These are phyloP conservation scores for Oxycera nigricornis DNA, from an alignment of 2,888 invertebrate genomes.

Conservation along the genomic window DNA sequence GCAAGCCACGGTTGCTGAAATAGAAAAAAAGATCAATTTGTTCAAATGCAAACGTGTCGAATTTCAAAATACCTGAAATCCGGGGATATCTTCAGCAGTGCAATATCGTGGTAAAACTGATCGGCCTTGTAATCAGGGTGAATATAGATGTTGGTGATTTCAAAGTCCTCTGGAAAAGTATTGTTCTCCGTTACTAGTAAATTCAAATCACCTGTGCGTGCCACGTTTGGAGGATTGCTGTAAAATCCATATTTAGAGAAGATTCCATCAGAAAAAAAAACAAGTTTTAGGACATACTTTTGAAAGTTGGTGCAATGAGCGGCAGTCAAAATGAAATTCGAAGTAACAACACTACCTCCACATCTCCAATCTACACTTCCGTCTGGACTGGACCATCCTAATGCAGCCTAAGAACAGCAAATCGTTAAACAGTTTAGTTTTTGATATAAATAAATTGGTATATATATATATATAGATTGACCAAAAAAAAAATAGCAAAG, in stretches of 20 bases:
- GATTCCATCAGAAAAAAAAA: neutral
- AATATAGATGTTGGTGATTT: conserved; percentile 51
- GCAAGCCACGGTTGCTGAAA: conserved; percentile 61
- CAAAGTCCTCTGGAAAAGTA: conserved; percentile 32
- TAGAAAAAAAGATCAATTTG: no score
- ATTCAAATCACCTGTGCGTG: conserved; percentile 53
- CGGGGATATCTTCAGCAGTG: conserved; percentile 65
- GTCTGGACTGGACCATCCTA: conserved; percentile 52
- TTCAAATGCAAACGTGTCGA: no score
- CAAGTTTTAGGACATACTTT: conserved; percentile 50
- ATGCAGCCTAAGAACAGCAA: conserved; percentile 48
- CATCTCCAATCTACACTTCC: conserved; percentile 56
- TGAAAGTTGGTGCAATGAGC: conserved; percentile 57
- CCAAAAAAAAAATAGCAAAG: neutral
- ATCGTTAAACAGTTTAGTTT: neutral
- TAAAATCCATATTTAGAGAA: conserved; percentile 17
- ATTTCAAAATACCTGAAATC: conserved; percentile 15
- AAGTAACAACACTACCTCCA: conserved; percentile 59
- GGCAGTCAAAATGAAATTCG: conserved; percentile 56
- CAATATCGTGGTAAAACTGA: conserved; percentile 71
- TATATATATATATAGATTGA: neutral
- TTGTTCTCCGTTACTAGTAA: conserved; percentile 44
- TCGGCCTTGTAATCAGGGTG: conserved; percentile 68
- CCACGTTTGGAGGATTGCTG: conserved; percentile 46
- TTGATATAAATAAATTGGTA: neutral